These are phyloP conservation scores for Neopelma chrysocephalum DNA, from an alignment of 2,797 vertebrate genomes.

Conservation along the genomic window DNA sequence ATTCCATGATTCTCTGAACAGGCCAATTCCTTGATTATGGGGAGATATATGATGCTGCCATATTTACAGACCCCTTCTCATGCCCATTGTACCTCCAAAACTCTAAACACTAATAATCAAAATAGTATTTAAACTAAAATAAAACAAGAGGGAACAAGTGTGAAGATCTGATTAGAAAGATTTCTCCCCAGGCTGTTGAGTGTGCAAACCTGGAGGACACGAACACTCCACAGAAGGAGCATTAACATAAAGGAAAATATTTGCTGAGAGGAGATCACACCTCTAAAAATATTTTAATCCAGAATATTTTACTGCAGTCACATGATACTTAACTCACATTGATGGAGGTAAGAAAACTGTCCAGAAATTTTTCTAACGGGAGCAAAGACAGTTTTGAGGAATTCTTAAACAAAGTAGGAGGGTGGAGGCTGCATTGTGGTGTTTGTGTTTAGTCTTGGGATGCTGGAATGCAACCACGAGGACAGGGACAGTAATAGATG, in stretches of 20 bases:
- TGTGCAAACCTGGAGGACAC: not conserved
- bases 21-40: not conserved
- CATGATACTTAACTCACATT: not conserved
- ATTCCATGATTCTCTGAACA: not conserved
- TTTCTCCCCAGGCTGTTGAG: not conserved
- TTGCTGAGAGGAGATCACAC: not conserved
- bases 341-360: not conserved
- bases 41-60: not conserved
- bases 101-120: not conserved
- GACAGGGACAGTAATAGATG: not conserved
- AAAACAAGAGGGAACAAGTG: not conserved
- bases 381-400: not conserved
- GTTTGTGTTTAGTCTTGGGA: accelerated
- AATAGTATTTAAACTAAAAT: not conserved
- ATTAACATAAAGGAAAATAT: accelerated
- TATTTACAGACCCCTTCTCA: not conserved
- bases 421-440: accelerated
- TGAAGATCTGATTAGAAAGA: not conserved
- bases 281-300: not conserved
- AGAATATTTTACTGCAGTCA: not conserved
- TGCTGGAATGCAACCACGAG: not conserved
- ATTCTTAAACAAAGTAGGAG: not conserved
- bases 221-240: not conserved
- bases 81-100: not conserved
- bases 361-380: not conserved